Evolutionary conservation across 2,797 vertebrate species (phyloP).

Genomic region (Propithecus perrieri): DNA sequence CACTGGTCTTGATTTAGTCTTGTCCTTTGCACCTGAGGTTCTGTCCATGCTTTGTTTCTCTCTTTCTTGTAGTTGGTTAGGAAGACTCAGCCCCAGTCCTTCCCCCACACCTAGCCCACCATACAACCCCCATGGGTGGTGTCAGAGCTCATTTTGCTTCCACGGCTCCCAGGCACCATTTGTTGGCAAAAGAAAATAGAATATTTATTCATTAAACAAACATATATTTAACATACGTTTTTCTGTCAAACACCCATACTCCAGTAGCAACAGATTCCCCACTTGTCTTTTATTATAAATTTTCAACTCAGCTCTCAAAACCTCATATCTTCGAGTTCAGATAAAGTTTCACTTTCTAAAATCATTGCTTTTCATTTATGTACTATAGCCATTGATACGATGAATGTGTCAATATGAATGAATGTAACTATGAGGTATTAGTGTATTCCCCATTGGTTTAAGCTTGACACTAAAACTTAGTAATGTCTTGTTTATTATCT

Average conservation of each 20-base stretch:
- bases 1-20: background rate
- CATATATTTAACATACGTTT: background rate
- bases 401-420: background rate
- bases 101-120: background rate
- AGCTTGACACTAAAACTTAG: slow-evolving; percentile 40
- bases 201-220: background rate
- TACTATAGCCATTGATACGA: background rate
- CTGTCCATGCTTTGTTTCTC: background rate
- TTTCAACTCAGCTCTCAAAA: background rate
- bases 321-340: background rate
- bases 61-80: background rate
- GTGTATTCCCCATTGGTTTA: background rate
- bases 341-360: background rate
- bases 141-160: background rate
- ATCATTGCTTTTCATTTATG: background rate
- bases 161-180: background rate
- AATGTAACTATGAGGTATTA: background rate
- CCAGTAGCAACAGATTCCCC: background rate
- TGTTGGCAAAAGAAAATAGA: background rate
- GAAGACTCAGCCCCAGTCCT: background rate
- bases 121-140: no score
- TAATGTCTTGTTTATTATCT: slow-evolving; percentile 51
- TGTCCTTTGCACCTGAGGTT: background rate
- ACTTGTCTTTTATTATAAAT: background rate
- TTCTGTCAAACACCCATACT: background rate